Base-by-base conservation (phyloP, 2,888 invertebrate genomes). In the Anticlea derivata region DNA sequence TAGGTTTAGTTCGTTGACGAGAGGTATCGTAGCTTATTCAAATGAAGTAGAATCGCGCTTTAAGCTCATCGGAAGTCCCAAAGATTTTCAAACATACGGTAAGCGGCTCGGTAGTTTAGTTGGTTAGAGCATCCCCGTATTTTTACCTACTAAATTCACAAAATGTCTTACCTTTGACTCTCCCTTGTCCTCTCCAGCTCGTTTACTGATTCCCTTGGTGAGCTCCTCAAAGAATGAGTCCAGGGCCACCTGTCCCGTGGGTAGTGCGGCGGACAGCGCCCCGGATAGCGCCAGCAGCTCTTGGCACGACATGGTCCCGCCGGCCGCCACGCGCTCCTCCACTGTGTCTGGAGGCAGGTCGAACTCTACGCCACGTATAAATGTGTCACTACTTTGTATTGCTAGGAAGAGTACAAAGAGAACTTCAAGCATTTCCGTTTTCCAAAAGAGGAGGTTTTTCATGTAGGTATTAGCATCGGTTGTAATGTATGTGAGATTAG, bases 211-310 rank as follows among this genome's bases (percentile, higher is more conserved):
- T 61, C 95, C 95, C 74, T 95, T 96, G 6, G 95, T 95, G 35
- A 96, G 88, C 38, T 96, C 95, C 70, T 94, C 94, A 70, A 96
- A 94, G 81, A 96, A 96, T 0, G 96, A 95, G 74, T 96, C 96
- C 39, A 96, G 84, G 7, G 96, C 95, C 31, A 95, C 93, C 79
- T 96, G 96, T 11, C 96, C 96, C 2, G 97, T 97, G 1, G 97
- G 97, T 55, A 97, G 84, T 0, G 97, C 97, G 0, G 98, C 98
- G 56, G 97, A 97, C 45, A 98, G 93, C 0, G 97, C 97, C 6
- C 98, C 98, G 38, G 96, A 96, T 44, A 98, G 92, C n/a, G 98
- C 98, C 51, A 98, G 91, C 20, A 98, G 91, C 83, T 97, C 97
- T 81, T 97, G 97, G 79, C 97, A 98, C 0, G 96, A 96, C 93